These are phyloP conservation scores for Troides aeacus DNA, from an alignment of 2,888 invertebrate genomes.

Conservation along the genomic window DNA sequence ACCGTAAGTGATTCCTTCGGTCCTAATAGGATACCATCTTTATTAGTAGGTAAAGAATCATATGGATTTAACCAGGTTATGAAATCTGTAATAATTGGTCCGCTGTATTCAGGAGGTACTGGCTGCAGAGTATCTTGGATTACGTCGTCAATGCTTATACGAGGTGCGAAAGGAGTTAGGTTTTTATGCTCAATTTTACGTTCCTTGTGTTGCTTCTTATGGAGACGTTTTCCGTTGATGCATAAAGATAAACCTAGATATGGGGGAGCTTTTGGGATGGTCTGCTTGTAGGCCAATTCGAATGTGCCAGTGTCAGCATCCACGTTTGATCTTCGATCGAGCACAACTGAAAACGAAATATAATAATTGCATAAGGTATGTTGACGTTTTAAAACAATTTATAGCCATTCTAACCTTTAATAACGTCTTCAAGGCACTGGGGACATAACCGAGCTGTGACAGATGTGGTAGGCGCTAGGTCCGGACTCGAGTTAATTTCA, in stretches of 20 bases:
- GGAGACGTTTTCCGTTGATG: constrained; percentile 83
- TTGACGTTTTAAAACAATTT: not conserved
- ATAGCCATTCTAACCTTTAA: constrained; percentile 85
- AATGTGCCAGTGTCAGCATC: constrained; percentile 90
- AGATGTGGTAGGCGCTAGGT: constrained; percentile 93
- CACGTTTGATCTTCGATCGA: constrained; percentile 85
- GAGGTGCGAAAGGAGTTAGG: constrained; percentile 50
- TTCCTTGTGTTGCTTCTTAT: constrained; percentile 65
- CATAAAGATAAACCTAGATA: constrained; percentile 87
- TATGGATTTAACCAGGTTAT: constrained; percentile 83
- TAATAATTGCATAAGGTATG: not conserved
- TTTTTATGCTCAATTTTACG: constrained; percentile 64
- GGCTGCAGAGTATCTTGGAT: constrained; percentile 52
- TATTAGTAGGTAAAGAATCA: constrained; percentile 61
- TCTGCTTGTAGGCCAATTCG: constrained; percentile 88
- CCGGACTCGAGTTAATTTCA: constrained; percentile 96
- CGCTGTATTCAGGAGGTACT: constrained; percentile 76
- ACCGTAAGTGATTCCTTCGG: constrained; percentile 68
- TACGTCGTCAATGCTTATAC: constrained; percentile 53
- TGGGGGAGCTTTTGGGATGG: constrained; percentile 88
- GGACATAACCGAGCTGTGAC: constrained; percentile 93
- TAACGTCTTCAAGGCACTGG: constrained; percentile 92
- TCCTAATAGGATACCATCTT: constrained; percentile 60
- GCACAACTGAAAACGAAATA: constrained; percentile 82
- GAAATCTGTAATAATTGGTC: constrained; percentile 84